Conservation (phyloP, 1,140 invertebrate genomes). For the Planococcus citri region DNA sequence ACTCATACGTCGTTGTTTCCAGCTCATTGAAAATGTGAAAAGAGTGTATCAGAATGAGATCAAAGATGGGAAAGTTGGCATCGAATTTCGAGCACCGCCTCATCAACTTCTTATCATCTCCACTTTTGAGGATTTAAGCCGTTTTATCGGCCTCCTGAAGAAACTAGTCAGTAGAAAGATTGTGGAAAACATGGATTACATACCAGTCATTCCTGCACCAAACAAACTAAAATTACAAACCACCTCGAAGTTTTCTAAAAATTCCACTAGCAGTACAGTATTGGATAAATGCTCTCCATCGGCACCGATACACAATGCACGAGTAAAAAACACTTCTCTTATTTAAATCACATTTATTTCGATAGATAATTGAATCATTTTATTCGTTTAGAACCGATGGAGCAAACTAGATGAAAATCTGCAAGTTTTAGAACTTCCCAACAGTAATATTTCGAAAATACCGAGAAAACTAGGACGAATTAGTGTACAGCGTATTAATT, state of each 20-base stretch:
- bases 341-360: too few relatives aligned
- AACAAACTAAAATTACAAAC: neutral
- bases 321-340: too few relatives aligned
- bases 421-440: neutral
- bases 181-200: neutral
- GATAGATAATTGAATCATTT: neutral
- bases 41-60: neutral
- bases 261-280: neutral
- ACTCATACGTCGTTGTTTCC: neutral
- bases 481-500: neutral
- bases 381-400: neutral
- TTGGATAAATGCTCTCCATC: too few relatives aligned
- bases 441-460: neutral
- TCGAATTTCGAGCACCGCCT: neutral
- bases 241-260: neutral
- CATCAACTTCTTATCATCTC: neutral
- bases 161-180: neutral
- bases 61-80: neutral
- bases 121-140: neutral
- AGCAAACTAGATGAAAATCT: neutral
- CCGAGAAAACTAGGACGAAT: neutral
- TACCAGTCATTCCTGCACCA: neutral
- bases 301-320: too few relatives aligned
- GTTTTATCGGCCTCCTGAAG: neutral
- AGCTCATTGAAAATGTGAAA: neutral